Conservation (phyloP, 2,888 invertebrate species). For the Digitonthophagus gazella region DNA sequence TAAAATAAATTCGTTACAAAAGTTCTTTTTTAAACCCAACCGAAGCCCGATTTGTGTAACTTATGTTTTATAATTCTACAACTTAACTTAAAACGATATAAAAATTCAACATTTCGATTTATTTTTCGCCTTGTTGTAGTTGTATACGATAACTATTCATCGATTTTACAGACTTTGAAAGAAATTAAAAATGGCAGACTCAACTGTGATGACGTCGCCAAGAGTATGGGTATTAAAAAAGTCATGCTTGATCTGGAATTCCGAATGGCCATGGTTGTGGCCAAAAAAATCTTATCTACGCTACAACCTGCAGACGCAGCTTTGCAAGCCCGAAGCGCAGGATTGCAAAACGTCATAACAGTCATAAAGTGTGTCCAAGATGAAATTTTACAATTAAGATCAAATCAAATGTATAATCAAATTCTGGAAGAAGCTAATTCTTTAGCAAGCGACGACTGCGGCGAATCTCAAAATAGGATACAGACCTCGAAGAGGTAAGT, state of each 20-base stretch:
- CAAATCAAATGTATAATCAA: conserved; percentile 26
- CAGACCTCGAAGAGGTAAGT: conserved; percentile 23
- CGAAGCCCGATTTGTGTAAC: too few relatives aligned
- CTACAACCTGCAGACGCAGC: conserved; percentile 27
- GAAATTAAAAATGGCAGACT: conserved; percentile 29
- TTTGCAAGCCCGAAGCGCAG: conserved; percentile 28
- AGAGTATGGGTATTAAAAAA: conserved; percentile 22
- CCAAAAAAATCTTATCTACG: conserved; percentile 24
- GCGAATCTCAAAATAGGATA: conserved; percentile 21
- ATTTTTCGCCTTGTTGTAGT: too few relatives aligned
- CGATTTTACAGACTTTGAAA: conserved; percentile 27
- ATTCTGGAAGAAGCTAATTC: conserved; percentile 28
- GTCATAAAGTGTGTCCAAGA: conserved; percentile 27
- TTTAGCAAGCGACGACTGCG: conserved; percentile 21
- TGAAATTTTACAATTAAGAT: conserved; percentile 24
- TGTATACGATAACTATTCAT: conserved; percentile 26
- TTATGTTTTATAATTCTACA: too few relatives aligned
- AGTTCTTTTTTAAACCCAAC: too few relatives aligned
- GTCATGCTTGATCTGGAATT: conserved; percentile 3
- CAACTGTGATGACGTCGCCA: conserved; percentile 28
- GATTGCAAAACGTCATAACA: conserved; percentile 29
- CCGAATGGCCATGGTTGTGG: conserved; percentile 25
- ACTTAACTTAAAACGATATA: too few relatives aligned
- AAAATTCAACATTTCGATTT: too few relatives aligned
- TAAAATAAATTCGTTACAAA: too few relatives aligned